Conservation (phyloP, 92 coral and sea anemone genomes). For the Metridium senile region DNA sequence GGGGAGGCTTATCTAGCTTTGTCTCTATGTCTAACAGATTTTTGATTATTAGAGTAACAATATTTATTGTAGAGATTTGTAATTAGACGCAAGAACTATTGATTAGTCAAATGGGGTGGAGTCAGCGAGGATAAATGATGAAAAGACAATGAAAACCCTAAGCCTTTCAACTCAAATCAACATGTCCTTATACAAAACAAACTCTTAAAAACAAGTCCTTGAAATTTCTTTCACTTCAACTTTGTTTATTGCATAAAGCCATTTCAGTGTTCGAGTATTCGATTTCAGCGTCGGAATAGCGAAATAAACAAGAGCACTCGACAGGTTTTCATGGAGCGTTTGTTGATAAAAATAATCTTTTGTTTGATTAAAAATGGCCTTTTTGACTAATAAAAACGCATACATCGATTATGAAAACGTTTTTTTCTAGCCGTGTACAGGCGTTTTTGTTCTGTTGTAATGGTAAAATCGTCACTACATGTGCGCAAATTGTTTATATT, state of each 20-base stretch:
- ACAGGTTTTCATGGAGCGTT: slow-evolving; percentile 7
- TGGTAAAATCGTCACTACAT: not conserved
- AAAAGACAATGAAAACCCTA: slow-evolving; percentile 8
- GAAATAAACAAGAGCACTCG: slow-evolving; percentile 11
- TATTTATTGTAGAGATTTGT: not conserved
- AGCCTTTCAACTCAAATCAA: slow-evolving; percentile 1
- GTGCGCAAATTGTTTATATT: not conserved
- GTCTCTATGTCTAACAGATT: slow-evolving; percentile 13
- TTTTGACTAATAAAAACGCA: not conserved
- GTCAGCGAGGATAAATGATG: slow-evolving; percentile 5
- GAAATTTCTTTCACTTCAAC: not conserved
- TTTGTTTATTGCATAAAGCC: slow-evolving; percentile 1
- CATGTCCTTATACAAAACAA: not conserved
- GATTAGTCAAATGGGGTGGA: slow-evolving; percentile 9
- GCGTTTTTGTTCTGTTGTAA: too few relatives aligned
- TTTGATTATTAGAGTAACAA: slow-evolving; percentile 1
- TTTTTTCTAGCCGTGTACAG: too few relatives aligned
- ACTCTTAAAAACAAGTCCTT: not conserved
- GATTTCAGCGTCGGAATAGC: not conserved
- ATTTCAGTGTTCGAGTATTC: slow-evolving; percentile 2
- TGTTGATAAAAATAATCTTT: slow-evolving; percentile 3
- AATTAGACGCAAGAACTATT: not conserved
- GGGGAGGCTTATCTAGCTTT: not conserved
- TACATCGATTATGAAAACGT: not conserved
- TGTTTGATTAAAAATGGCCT: slow-evolving; percentile 10